Evolutionary conservation across 2,797 vertebrate genomes (phyloP).

Genomic region (Anguilla anguilla): DNA sequence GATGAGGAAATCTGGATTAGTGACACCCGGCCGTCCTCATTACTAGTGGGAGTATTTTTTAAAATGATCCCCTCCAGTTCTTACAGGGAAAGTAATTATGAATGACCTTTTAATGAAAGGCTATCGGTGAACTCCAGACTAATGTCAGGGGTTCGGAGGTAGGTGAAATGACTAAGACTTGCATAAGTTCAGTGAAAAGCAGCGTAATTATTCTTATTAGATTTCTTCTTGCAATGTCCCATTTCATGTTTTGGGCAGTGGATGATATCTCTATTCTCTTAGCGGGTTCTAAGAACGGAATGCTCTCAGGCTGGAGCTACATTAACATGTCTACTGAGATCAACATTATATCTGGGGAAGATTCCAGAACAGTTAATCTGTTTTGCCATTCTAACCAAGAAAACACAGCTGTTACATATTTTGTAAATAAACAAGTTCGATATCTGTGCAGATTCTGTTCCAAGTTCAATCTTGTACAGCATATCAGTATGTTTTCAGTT

Average conservation of each 20-base stretch:
- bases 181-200: neutral
- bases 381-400: neutral
- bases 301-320: neutral
- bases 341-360: neutral
- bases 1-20: conserved; percentile 27
- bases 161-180: neutral
- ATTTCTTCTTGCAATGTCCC: neutral
- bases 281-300: neutral
- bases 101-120: no score
- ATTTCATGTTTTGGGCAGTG: neutral
- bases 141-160: no score
- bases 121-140: no score
- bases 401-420: neutral
- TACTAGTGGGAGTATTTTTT: conserved; percentile 16
- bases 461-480: neutral
- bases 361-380: neutral
- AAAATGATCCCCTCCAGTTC: neutral
- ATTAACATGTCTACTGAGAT: neutral
- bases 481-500: neutral
- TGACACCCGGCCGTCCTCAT: neutral
- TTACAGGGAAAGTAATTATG: neutral
- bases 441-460: neutral
- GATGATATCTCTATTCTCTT: neutral
- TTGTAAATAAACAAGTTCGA: neutral
- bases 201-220: neutral